These are phyloP conservation scores for Apostichopus japonicus DNA, from an alignment of 35 echinoderm and acorn worm genomes.

Conservation along the genomic window DNA sequence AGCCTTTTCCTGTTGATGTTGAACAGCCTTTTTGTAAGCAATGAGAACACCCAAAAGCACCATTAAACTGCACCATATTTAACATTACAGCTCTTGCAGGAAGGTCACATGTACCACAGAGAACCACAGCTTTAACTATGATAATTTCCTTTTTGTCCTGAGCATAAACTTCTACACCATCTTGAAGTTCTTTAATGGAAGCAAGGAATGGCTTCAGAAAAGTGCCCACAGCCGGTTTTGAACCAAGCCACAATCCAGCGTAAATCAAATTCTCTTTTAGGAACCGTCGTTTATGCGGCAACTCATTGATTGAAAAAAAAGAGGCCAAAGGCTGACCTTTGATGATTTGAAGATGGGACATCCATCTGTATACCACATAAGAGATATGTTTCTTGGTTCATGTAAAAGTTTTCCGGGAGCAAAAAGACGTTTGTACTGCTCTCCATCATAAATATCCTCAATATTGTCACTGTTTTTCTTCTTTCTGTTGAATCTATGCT, in stretches of 20 bases:
- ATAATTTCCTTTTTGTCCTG: no score
- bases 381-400: constrained; percentile 23
- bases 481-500: no score
- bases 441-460: no score
- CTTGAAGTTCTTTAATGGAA: not conserved
- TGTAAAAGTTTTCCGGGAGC: not conserved
- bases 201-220: constrained; percentile 47
- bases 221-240: constrained; percentile 27
- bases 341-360: constrained; percentile 40
- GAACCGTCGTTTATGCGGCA: constrained; percentile 22
- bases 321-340: constrained; percentile 31
- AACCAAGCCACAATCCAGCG: constrained; percentile 35
- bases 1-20: not conserved
- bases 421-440: not conserved
- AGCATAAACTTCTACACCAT: not conserved
- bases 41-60: not conserved
- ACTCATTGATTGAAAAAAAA: constrained; percentile 45
- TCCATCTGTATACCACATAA: constrained; percentile 57
- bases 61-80: constrained; percentile 38
- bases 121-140: not conserved
- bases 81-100: constrained; percentile 7
- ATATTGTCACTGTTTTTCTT: no score
- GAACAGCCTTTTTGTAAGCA: not conserved
- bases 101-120: constrained; percentile 28
- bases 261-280: not conserved